These are phyloP conservation scores for Chrysoperla carnea DNA, from an alignment of 1,140 invertebrate species.

Conservation along the genomic window DNA sequence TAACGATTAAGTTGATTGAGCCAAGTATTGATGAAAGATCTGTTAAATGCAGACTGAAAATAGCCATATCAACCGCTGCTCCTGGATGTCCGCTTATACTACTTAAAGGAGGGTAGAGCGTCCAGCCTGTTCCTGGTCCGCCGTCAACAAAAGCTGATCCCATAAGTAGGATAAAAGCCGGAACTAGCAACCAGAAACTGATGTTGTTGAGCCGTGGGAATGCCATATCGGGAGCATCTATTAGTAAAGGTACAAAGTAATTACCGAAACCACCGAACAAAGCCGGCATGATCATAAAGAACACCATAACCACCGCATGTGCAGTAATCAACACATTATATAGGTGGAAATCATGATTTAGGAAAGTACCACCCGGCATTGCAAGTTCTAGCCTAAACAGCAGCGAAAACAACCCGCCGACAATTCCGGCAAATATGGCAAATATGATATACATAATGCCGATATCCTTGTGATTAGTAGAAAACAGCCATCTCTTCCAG, in stretches of 20 bases:
- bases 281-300: constrained; percentile 54
- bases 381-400: constrained; percentile 45
- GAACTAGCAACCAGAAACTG: constrained; percentile 46
- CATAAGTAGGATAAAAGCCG: constrained; percentile 34
- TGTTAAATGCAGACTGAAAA: constrained; percentile 47
- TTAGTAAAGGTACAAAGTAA: constrained; percentile 47
- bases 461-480: constrained; percentile 57
- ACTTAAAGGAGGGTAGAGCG: constrained; percentile 49
- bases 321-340: constrained; percentile 48
- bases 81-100: constrained; percentile 32
- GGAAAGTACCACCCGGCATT: constrained; percentile 25
- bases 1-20: constrained; percentile 44
- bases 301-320: constrained; percentile 57
- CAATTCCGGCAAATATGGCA: constrained; percentile 37
- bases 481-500: constrained; percentile 28
- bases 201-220: constrained; percentile 58
- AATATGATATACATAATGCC: constrained; percentile 51
- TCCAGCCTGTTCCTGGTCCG: constrained; percentile 46
- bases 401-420: constrained; percentile 36
- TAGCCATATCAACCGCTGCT: constrained; percentile 41
- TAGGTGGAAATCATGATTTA: constrained; percentile 42
- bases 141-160: constrained; percentile 31
- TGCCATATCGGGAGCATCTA: constrained; percentile 47
- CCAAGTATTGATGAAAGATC: constrained; percentile 48
- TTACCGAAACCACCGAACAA: constrained; percentile 60